A percentile compares a stretch with the other conserved stretches of the same genome.
Conservation (phyloP, 2,888 invertebrate species). For the Leptopterna dolabrata region DNA sequence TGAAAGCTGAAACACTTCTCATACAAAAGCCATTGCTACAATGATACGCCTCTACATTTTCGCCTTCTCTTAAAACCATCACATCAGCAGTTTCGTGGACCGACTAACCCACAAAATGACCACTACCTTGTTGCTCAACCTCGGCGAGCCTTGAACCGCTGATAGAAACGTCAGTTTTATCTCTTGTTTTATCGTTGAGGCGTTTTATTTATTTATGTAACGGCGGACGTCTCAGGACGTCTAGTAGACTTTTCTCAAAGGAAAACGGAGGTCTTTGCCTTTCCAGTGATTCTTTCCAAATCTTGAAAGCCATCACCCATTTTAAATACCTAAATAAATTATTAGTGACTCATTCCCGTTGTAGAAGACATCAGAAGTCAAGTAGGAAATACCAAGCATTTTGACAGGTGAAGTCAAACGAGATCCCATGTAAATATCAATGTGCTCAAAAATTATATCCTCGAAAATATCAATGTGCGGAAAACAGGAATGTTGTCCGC, state of each 20-base stretch:
- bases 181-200: background rate
- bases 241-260: background rate
- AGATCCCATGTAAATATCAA: no score
- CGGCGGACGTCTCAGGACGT: background rate
- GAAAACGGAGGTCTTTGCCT: background rate
- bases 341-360: no score
- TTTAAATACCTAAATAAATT: no score
- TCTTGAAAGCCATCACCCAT: no score
- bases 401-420: no score
- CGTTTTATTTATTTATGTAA: conserved; percentile 7
- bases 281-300: no score
- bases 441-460: no score
- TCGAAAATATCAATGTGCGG: no score
- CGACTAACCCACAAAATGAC: conserved; percentile 41
- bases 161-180: conserved; percentile 11
- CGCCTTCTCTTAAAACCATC: background rate
- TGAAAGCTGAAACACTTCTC: background rate
- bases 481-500: no score
- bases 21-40: background rate
- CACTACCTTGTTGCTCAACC: conserved; percentile 14
- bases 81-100: conserved; percentile 34
- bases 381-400: no score
- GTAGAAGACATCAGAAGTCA: no score
- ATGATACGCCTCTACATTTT: background rate
- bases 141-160: background rate